Evolutionary conservation across 2,797 vertebrate species (phyloP), one percentile per base, ranked within the genome.

Genomic region (Petrocephalus sullivani): DNA sequence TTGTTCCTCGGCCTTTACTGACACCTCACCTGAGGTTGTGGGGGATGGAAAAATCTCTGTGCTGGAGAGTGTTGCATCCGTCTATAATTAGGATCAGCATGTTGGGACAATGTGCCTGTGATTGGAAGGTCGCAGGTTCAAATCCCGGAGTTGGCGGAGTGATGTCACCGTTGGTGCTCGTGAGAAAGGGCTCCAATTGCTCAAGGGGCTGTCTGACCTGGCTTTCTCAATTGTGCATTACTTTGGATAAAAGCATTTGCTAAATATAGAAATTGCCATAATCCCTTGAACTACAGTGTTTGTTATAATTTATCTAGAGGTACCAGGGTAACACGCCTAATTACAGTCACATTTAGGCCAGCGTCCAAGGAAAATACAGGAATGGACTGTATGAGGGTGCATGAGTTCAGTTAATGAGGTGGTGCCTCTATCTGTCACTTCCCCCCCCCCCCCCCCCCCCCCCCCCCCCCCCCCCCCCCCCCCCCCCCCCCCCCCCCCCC

Each of bases 1-100:
- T 53, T 49, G 28, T 21, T 83, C 37, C 37, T 89, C 88, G 88
- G 90, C 92, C 90, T 92, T 90, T 95, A 93, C 93, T 94, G 93
- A 93, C 92, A 93, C 90, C 90, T 90, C 54, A 87, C 81, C 92
- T 92, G 91, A 91, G 87, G 87, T 58, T 16, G 0, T 89, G 88
- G 28, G 64, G 64, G 84, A 16, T 8, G 37, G 16, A 41, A 78
- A 16, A 16, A 37, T 33, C 49, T 57, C 37, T 57, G 54, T 6
- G 23, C 16, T 14, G 53, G 82, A 54, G 16, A 46, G 33, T 19
- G 14, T 78, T 41, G 21, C 23, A 51, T 56, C 23, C 51, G 14
- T 14, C 82, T 84, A 33, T 53, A 84, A 53, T 84, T 56, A 84
- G 21, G 82, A 19, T 16, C 64, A 0, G 64, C 14, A 28, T 33